phyloP scores from a whole-genome alignment of 2,113 vertebrate species.

The Amphiprion percula region DNA sequence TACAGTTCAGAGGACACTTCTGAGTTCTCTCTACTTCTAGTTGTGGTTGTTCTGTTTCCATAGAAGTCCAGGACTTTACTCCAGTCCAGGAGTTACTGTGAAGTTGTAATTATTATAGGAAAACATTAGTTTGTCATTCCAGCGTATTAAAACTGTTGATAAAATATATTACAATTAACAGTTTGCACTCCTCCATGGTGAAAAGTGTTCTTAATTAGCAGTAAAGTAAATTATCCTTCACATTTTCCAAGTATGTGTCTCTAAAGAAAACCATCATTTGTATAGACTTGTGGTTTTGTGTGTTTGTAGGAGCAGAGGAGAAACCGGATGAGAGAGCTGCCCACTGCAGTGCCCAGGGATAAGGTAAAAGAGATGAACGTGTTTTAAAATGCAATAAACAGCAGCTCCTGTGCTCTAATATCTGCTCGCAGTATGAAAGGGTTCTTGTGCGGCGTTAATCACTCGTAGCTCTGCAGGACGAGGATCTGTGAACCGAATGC shows the following conservation, averaged over 20 bases:
- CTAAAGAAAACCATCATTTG: not conserved
- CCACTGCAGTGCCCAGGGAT: constrained; percentile 89
- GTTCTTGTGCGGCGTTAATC: constrained; percentile 34
- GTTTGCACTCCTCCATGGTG: not conserved
- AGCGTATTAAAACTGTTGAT: fast-evolving
- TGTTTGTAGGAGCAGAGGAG: constrained; percentile 92
- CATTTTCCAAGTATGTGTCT: not conserved
- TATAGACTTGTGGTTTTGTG: not conserved
- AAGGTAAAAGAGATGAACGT: constrained; percentile 86
- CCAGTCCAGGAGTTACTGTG: too few relatives aligned
- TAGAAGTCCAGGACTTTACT: too few relatives aligned
- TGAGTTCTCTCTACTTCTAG: too few relatives aligned
- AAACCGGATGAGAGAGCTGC: constrained; percentile 93
- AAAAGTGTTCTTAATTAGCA: constrained; percentile 4
- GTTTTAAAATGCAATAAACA: not conserved
- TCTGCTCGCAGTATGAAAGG: not conserved
- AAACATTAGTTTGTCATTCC: not conserved
- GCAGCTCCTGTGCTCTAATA: constrained; percentile 5
- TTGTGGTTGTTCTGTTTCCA: too few relatives aligned
- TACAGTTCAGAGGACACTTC: too few relatives aligned
- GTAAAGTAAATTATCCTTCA: not conserved
- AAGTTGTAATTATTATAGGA: not conserved
- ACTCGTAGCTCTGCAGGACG: constrained; percentile 43
- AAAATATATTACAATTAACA: not conserved
- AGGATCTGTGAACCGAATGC: constrained; percentile 58